A percentile compares a stretch with the other conserved stretches of the same genome.
phyloP scores from a whole-genome alignment of 2,113 vertebrate species.

The Patagioenas fasciata region DNA sequence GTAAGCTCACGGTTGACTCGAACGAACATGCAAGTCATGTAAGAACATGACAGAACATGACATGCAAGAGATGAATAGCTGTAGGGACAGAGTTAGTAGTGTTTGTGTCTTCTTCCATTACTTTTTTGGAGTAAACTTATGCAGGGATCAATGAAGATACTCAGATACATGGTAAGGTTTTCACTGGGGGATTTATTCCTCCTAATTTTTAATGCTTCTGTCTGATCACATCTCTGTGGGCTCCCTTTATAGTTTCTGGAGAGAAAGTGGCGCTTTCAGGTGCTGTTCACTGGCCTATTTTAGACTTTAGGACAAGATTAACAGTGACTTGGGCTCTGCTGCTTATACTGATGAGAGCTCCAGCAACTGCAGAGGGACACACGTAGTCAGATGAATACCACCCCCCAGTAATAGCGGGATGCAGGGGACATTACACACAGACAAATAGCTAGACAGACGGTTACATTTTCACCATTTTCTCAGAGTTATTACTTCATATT shows the following conservation, averaged over 20 bases:
- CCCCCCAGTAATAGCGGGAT: background rate
- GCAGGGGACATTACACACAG: conserved; percentile 2
- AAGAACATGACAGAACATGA: background rate
- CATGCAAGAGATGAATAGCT: background rate
- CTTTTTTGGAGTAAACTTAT: background rate
- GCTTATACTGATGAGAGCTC: background rate
- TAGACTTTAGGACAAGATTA: background rate
- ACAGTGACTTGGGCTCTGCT: background rate
- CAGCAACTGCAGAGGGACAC: background rate
- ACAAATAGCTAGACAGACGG: background rate
- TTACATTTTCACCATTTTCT: background rate
- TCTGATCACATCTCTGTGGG: background rate
- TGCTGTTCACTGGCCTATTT: background rate
- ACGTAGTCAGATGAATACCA: background rate
- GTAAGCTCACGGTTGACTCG: background rate
- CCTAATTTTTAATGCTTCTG: background rate
- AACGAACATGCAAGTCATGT: background rate
- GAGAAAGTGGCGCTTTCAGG: background rate
- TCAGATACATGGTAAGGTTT: background rate
- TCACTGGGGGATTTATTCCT: background rate
- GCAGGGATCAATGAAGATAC: background rate
- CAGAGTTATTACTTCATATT: conserved; percentile 55
- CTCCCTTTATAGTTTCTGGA: background rate
- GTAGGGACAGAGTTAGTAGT: background rate
- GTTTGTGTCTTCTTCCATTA: background rate